phyloP scores from a whole-genome alignment of 2,797 vertebrate species.

The Jordanella pulchra region DNA sequence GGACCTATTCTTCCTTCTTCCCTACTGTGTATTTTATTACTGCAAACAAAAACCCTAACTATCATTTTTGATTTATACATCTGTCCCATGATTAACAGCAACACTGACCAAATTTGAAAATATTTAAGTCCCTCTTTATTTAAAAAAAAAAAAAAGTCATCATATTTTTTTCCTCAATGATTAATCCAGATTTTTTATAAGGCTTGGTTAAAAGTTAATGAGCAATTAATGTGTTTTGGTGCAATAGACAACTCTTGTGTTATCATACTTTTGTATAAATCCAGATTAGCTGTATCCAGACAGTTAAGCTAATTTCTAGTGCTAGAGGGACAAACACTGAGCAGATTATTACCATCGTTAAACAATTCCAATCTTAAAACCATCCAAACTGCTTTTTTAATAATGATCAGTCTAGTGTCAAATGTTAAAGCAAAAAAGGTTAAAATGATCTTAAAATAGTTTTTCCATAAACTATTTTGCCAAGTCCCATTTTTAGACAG shows the following conservation, averaged over 20 bases:
- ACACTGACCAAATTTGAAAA: background rate
- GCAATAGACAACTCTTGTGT: too few relatives aligned
- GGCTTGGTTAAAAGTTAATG: too few relatives aligned
- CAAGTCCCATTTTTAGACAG: background rate
- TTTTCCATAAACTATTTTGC: background rate
- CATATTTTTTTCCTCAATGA: too few relatives aligned
- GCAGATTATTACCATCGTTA: background rate
- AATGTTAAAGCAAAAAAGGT: background rate
- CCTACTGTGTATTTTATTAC: background rate
- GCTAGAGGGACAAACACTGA: background rate
- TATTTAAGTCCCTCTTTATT: too few relatives aligned
- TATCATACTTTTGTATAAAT: too few relatives aligned
- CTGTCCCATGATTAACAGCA: background rate
- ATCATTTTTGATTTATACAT: background rate
- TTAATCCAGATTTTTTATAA: too few relatives aligned
- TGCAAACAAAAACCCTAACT: background rate
- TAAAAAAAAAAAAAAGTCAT: too few relatives aligned
- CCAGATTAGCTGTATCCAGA: background rate
- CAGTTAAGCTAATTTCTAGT: background rate
- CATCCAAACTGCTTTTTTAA: background rate
- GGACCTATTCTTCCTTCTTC: background rate
- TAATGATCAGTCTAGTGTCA: background rate
- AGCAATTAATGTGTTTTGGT: too few relatives aligned
- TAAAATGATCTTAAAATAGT: background rate
- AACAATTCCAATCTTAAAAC: background rate